Base-by-base conservation (phyloP, 2,888 invertebrate species). In the Cataglyphis rosenhaueri region DNA sequence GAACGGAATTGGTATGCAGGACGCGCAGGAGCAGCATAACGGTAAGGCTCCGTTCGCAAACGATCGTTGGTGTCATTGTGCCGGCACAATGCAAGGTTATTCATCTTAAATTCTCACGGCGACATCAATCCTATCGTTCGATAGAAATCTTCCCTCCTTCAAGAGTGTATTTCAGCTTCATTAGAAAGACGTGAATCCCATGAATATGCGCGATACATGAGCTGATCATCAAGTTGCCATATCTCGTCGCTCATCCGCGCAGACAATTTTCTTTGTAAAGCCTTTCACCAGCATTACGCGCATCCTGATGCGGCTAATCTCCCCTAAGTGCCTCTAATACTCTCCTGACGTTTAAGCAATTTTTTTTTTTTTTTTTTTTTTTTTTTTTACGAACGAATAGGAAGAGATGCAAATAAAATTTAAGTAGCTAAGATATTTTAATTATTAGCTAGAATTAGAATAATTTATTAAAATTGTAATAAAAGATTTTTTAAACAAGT, bases 51-150 rank as follows among this genome's bases (percentile, higher is more conserved):
- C 90, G 90, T 91, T 92, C 89, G 92, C 93, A 91, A 92, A 92
- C 92, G 92, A 92, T 91, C 91, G 89, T 91, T 91, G 91, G 91
- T 92, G 93, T 92, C 93, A 92, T 93, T 92, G 93, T 92, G 92
- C 93, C 93, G 93, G 92, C 93, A 93, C 93, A 94, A 93, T 94
- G 94, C 93, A 93, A 93, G 94, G 94, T 94, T 94, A 94, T 94
- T 93, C 93, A 93, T 94, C 94, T 92, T 91, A 91, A 92, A 94
- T 94, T 94, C 94, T 93, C 91, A 90, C 92, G 89, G 92, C 93
- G 92, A 92, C 93, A 93, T 93, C 93, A 93, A 93, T 93, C 89
- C 92, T 92, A 93, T 93, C 92, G 92, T 90, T 91, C 91, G 93
- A 93, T 93, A 92, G 93, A 92, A 93, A 93, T 93, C 93, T 93